Evolutionary conservation across 1,140 invertebrate species (phyloP).

Genomic region (Drosophila triauraria): DNA sequence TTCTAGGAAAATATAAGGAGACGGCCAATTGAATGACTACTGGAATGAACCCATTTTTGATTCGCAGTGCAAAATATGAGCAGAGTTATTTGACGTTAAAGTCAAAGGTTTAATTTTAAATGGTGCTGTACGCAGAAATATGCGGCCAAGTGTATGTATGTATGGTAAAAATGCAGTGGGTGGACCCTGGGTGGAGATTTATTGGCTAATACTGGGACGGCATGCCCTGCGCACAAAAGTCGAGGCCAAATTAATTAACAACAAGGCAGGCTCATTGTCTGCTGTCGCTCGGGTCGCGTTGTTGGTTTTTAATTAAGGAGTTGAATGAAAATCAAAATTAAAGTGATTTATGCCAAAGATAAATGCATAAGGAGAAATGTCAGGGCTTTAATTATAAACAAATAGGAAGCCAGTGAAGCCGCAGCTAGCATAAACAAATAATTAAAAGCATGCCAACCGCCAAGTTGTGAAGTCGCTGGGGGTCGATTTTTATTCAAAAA

Average conservation of each 20-base stretch:
- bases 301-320: conserved; percentile 80
- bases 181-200: conserved; percentile 46
- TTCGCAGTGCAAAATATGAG: too few species aligned
- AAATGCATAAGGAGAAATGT: conserved; percentile 36
- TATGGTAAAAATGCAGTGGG: not conserved
- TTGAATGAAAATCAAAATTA: conserved; percentile 62
- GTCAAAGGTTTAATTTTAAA: too few species aligned
- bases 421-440: conserved; percentile 76
- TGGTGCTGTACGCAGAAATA: too few species aligned
- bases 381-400: conserved; percentile 77
- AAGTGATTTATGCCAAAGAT: conserved; percentile 57
- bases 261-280: conserved; percentile 49
- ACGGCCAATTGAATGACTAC: too few species aligned
- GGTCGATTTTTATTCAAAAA: conserved; percentile 69
- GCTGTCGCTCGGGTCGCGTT: conserved; percentile 30
- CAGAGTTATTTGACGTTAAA: too few species aligned
- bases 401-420: conserved; percentile 59
- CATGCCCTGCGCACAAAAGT: conserved; percentile 34
- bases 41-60: too few species aligned
- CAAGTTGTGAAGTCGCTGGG: conserved; percentile 58
- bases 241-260: conserved; percentile 77
- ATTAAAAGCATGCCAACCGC: conserved; percentile 59
- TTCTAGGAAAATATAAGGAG: too few species aligned
- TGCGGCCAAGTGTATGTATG: too few species aligned
- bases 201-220: conserved; percentile 64